Evolutionary conservation across 2,113 vertebrate genomes (phyloP).

Genomic region (Callithrix jacchus): DNA sequence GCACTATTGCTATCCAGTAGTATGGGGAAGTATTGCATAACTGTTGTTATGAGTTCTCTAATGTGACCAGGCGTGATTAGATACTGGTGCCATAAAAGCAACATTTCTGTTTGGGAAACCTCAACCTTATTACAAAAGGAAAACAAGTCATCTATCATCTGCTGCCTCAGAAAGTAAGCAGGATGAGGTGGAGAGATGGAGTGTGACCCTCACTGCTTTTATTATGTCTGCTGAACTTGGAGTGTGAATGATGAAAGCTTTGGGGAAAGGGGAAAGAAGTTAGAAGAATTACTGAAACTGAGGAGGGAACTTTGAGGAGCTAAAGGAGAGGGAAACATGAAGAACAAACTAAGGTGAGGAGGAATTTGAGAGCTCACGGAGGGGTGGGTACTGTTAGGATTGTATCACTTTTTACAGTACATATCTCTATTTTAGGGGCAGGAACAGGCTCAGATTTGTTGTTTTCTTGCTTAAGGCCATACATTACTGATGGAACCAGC

Average conservation of each 20-base stretch:
- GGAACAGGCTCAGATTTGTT: neutral
- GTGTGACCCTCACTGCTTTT: neutral
- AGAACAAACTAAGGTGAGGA: neutral
- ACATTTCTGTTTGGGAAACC: neutral
- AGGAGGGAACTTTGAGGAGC: neutral
- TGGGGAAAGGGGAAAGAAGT: neutral
- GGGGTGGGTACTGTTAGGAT: neutral
- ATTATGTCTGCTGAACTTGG: neutral
- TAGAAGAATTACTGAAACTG: neutral
- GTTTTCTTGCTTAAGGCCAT: neutral
- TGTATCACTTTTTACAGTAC: neutral
- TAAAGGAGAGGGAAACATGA: neutral
- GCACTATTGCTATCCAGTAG: neutral
- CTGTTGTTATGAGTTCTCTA: neutral
- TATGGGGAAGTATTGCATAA: neutral
- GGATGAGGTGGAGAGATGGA: neutral
- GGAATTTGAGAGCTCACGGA: neutral
- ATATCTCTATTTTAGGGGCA: neutral
- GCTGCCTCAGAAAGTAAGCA: neutral
- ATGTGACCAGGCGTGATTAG: neutral
- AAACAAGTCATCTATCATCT: neutral
- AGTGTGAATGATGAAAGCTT: conserved; percentile 16
- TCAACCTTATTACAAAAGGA: neutral
- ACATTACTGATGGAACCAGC: neutral
- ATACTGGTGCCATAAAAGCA: neutral